These are phyloP conservation scores for Peromyscus aztecus DNA, from an alignment of 2,797 vertebrate species.

Conservation along the genomic window DNA sequence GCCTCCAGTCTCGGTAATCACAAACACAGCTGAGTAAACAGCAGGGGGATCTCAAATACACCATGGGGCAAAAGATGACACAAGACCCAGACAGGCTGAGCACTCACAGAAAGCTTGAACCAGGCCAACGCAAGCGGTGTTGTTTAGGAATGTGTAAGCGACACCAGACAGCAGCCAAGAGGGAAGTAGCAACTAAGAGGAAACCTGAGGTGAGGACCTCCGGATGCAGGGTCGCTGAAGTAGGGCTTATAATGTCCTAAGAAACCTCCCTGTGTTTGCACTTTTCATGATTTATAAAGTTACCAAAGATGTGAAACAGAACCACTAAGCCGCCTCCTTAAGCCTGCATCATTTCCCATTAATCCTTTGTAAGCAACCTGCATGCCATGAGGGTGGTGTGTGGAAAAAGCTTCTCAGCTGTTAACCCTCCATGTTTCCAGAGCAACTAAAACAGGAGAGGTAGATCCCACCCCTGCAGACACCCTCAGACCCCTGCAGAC, in stretches of 20 bases:
- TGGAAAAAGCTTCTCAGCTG: background rate
- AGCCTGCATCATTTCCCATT: background rate
- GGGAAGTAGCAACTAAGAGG: too few species aligned
- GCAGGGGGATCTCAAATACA: background rate
- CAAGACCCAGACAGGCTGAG: background rate
- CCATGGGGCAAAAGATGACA: background rate
- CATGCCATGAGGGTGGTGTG: background rate
- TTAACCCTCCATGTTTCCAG: background rate
- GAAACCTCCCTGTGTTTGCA: background rate
- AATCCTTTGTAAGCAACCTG: background rate
- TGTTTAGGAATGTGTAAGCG: background rate
- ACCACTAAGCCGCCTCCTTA: background rate
- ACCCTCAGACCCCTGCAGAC: background rate
- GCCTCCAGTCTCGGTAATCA: background rate
- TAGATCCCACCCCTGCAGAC: background rate
- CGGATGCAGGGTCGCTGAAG: fast-evolving
- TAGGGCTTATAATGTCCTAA: background rate
- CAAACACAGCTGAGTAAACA: background rate
- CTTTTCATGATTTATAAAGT: background rate
- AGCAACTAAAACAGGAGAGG: background rate
- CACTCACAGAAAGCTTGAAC: background rate
- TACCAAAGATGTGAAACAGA: background rate
- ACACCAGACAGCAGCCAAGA: background rate
- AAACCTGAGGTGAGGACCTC: background rate
- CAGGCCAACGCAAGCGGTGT: background rate